Evolutionary conservation across 30 jellyfish, hydroid and myxozoan genomes (phyloP), one percentile per base, ranked within the genome.

Genomic region (Cassiopea xamachana): DNA sequence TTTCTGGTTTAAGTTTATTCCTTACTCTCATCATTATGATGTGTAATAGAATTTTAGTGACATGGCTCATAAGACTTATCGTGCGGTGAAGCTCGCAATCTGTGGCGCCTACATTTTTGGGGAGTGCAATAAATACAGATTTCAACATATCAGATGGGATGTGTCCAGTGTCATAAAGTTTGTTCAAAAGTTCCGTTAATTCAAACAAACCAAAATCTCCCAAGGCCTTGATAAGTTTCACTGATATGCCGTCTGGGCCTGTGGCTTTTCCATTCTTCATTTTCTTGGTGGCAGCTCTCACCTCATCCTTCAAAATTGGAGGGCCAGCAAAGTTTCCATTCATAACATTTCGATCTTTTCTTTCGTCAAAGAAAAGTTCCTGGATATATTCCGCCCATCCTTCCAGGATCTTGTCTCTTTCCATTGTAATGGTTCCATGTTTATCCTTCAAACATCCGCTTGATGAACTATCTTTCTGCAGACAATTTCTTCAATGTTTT

Each of bases 31-130:
- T 18, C 80, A 75, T 60, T 7, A 75, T 14, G 44, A 55, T 74
- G 6, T 71, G 5, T 1, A 86, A 39, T 10, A 86, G 55, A 1
- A 73, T 44, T 50, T 86, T 86, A 1, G 73, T 59, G 5, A 60
- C 55, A 43, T 86, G 93, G n/a, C 87, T 86, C 89, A 73, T 86
- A 43, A 86, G 89, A 58, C 93, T 73, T 2, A 86, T 86, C 9
- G 87, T 86, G 2, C 87, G 67, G 12, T 86, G 89, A 2, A 49
- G 68, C 16, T 86, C 79, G 51, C 89, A 86, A 2, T 72, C 81
- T 4, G 14, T 44, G 7, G 86, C 85, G 51, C 77, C 77, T n/a
- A 70, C 86, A 45, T 84, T 84, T 72, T 61, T 81, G 1, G 90
- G 90, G 1, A 81, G 81, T 2, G 90, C 90, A 4, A 81, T 77